Evolutionary conservation across 2,797 vertebrate species (phyloP), one percentile per base, ranked within the genome.

Genomic region (Pipistrellus nathusii): DNA sequence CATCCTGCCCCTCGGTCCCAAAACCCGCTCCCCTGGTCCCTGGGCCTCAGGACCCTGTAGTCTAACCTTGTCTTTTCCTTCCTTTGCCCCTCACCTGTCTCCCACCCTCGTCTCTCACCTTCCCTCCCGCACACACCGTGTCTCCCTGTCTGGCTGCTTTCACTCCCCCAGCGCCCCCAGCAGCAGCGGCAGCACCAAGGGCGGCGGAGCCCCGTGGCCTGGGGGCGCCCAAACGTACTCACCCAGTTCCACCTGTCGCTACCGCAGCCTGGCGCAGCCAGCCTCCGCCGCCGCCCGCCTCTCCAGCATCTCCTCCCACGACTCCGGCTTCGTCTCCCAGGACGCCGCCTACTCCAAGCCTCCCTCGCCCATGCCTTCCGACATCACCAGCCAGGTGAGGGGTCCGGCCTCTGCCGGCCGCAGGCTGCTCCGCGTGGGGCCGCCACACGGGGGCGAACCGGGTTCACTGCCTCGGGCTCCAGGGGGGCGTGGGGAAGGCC

Each of bases 271-370:
- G 99, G 98, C 99, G 0, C 99, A 99, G 98, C 98, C 99, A 14
- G 98, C 97, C 1, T 95, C 98, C 1, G 96, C 99, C 93, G 59
- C 98, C 95, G 98, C 99, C 72, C 99, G 99, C 98, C 99, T 99
- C 98, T 99, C 99, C 99, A 99, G 99, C 44, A 98, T 99, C 97
- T 99, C 99, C 68, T 99, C 99, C 48, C 99, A 99, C 7, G 99
- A 99, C 97, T 99, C 99, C 0, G 99, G 99, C 98, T 99, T 99
- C 94, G 98, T 99, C 97, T 99, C 99, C 92, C 99, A 99, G 98
- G 99, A 99, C 0, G 98, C 99, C 51, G 95, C 98, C 94, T 99
- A 99, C 97, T 99, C 99, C 98, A 99, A 99, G 97, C 99, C 99
- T 0, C 99, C 99, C n/a, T 99, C 99, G 3, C 99, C 99, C 35